A percentile compares a stretch with the other conserved stretches of the same genome.
phyloP scores from a whole-genome alignment of 1,140 invertebrate genomes.

The Branchinecta lindahli region DNA sequence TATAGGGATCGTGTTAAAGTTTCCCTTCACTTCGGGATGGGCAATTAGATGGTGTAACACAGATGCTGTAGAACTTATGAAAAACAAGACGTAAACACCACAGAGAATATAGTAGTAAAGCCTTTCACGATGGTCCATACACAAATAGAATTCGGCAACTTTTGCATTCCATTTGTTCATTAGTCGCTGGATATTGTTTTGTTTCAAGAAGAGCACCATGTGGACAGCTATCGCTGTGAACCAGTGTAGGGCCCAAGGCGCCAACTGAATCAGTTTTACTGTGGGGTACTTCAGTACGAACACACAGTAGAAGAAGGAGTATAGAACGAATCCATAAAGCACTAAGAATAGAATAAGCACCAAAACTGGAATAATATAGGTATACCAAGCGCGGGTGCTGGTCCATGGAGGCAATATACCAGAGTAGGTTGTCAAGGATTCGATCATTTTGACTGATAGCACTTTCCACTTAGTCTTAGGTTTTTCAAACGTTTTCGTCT shows the following conservation, averaged over 20 bases:
- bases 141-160: background rate
- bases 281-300: background rate
- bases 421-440: background rate
- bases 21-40: background rate
- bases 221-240: background rate
- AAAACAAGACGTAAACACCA: background rate
- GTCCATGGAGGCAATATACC: constrained; percentile 2
- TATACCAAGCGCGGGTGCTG: background rate
- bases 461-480: background rate
- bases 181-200: background rate
- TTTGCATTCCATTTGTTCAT: background rate
- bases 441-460: background rate
- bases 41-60: background rate
- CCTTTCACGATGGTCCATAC: background rate
- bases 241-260: background rate
- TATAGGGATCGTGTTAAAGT: background rate
- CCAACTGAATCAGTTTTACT: background rate
- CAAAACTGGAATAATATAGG: background rate
- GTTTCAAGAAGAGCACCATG: background rate
- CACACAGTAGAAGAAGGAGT: background rate
- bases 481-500: background rate
- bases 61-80: background rate
- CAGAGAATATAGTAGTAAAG: background rate
- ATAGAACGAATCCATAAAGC: background rate
- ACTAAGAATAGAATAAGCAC: background rate